phyloP scores from a whole-genome alignment of 2,888 invertebrate genomes.

The Drosophila colorata region DNA sequence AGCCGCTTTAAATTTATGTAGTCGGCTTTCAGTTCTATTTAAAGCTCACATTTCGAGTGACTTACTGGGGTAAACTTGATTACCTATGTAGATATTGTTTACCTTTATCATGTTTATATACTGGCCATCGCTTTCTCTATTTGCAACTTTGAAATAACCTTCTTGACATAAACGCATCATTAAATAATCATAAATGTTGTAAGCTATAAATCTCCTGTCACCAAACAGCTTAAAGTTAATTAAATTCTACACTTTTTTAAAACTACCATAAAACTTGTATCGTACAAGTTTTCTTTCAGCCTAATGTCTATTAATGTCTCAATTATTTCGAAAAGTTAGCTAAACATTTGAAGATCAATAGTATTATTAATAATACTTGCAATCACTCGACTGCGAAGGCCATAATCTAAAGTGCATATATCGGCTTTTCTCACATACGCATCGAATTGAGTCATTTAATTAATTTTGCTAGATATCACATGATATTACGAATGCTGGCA shows the following conservation, averaged over 20 bases:
- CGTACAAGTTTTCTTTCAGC: slow-evolving; percentile 7
- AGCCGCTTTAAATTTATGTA: slow-evolving; percentile 18
- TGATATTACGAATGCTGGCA: neutral
- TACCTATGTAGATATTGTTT: slow-evolving; percentile 19
- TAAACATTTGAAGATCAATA: neutral
- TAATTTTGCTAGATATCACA: slow-evolving; percentile 25
- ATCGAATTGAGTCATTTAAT: slow-evolving; percentile 24
- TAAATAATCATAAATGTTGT: slow-evolving; percentile 11
- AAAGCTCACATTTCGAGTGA: slow-evolving; percentile 37
- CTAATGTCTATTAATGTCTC: slow-evolving; percentile 15
- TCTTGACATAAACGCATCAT: slow-evolving; percentile 8
- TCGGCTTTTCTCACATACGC: neutral
- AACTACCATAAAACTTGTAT: neutral
- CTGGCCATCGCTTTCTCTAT: slow-evolving; percentile 41
- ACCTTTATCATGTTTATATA: slow-evolving; percentile 7
- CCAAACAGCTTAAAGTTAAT: slow-evolving; percentile 1
- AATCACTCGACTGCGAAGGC: slow-evolving; percentile 6
- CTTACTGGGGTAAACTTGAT: slow-evolving; percentile 32
- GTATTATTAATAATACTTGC: slow-evolving; percentile 4
- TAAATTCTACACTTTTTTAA: slow-evolving; percentile 9
- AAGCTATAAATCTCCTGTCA: slow-evolving; percentile 18
- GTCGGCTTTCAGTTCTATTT: slow-evolving; percentile 47
- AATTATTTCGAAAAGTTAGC: slow-evolving; percentile 8
- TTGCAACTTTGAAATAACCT: slow-evolving; percentile 21
- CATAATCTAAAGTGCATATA: slow-evolving; percentile 6